These are phyloP conservation scores for Montipora foliosa DNA, from an alignment of 64 coral and sea anemone species.

Conservation along the genomic window DNA sequence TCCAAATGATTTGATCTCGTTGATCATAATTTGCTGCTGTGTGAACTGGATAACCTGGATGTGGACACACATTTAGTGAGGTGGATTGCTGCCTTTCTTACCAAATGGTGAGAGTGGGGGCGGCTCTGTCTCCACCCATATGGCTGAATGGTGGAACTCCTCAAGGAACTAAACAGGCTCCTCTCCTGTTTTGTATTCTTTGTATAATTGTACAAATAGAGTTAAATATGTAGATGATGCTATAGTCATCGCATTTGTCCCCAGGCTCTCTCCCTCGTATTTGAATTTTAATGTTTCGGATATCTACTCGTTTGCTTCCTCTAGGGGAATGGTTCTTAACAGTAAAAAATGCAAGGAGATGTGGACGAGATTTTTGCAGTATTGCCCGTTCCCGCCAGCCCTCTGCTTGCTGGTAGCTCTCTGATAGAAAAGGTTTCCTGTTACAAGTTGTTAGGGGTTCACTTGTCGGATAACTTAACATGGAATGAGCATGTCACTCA, in stretches of 20 bases:
- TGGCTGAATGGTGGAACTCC: conserved; percentile 57
- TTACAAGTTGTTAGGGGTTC: conserved; percentile 13
- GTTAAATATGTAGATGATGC: conserved; percentile 61
- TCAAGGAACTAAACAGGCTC: conserved; percentile 70
- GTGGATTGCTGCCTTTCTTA: not conserved
- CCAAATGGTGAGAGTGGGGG: not conserved
- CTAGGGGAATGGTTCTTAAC: conserved; percentile 58
- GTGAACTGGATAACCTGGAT: too few relatives aligned
- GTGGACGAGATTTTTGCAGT: not conserved
- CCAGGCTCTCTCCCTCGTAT: conserved; percentile 26
- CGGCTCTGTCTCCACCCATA: conserved; percentile 50
- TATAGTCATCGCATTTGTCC: not conserved
- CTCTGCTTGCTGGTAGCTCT: not conserved
- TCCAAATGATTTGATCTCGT: too few relatives aligned
- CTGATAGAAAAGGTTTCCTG: not conserved
- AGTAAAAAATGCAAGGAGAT: not conserved
- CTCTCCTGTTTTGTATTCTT: conserved; percentile 65
- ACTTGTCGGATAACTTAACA: not conserved
- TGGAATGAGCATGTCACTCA: not conserved
- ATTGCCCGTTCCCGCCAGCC: not conserved
- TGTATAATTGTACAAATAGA: conserved; percentile 24
- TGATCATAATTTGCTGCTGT: too few relatives aligned
- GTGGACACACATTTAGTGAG: too few relatives aligned
- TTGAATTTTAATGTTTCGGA: conserved; percentile 27
- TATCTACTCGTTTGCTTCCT: conserved; percentile 17